Percentiles rank a stretch among this genome's conserved stretches.
Conservation (phyloP, 2,888 invertebrate genomes). For the Urechis unicinctus region DNA sequence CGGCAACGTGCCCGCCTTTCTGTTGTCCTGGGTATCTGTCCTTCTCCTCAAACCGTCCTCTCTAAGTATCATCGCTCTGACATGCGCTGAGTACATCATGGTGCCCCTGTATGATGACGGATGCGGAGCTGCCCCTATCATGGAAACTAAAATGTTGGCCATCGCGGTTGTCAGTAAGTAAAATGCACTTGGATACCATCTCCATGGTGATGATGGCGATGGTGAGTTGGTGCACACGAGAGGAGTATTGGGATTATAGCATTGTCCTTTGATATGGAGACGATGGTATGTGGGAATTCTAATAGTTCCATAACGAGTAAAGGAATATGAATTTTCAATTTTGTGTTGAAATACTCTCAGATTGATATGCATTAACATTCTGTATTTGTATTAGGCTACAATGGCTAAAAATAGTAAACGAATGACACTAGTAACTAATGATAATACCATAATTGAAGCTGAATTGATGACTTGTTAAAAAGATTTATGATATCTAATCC, state of each 20-base stretch:
- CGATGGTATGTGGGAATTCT: too few relatives aligned
- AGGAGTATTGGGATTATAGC: background rate
- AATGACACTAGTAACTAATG: too few relatives aligned
- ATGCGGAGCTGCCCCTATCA: conserved; percentile 12
- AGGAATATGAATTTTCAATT: too few relatives aligned
- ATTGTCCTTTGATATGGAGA: background rate
- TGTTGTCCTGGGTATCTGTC: conserved; percentile 59
- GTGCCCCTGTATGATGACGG: conserved; percentile 36
- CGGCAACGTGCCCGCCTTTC: conserved; percentile 55
- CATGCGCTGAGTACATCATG: conserved; percentile 37
- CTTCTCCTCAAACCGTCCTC: conserved; percentile 44
- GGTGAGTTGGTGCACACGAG: too few relatives aligned
- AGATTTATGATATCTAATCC: too few relatives aligned
- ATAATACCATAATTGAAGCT: too few relatives aligned
- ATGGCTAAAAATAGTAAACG: too few relatives aligned
- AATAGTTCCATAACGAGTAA: too few relatives aligned
- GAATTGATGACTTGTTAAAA: too few relatives aligned
- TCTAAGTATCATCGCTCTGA: conserved; percentile 53
- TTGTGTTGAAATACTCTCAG: too few relatives aligned
- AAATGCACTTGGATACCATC: background rate
- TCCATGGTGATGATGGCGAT: background rate
- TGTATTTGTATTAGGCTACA: too few relatives aligned
- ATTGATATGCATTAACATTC: too few relatives aligned
- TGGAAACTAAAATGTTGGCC: conserved; percentile 17
- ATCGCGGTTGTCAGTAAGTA: conserved; percentile 60